Evolutionary conservation across 2,888 invertebrate genomes (phyloP).

Genomic region (Drosophila mayaguana): DNA sequence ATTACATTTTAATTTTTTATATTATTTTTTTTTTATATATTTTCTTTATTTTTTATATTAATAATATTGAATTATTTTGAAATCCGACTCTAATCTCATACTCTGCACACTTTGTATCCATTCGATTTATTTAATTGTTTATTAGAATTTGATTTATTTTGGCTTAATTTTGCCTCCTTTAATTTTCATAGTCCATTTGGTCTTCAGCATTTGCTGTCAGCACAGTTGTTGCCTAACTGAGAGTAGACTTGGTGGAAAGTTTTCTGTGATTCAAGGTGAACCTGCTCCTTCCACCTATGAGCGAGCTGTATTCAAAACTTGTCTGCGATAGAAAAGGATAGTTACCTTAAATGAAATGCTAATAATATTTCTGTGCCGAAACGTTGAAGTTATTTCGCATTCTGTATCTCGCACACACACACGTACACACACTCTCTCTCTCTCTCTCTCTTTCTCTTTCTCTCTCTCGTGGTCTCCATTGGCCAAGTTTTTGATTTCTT

Average conservation of each 20-base stretch:
- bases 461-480: background rate
- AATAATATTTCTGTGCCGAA: constrained; percentile 28
- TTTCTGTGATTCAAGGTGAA: background rate
- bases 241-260: background rate
- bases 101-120: no score
- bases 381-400: constrained; percentile 9
- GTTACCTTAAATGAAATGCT: constrained; percentile 26
- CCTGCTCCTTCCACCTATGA: constrained; percentile 10
- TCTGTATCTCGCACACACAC: background rate
- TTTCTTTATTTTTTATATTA: no score
- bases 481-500: constrained; percentile 26
- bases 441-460: background rate
- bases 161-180: no score
- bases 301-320: constrained; percentile 3
- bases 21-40: no score
- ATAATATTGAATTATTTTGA: no score
- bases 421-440: background rate
- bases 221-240: background rate
- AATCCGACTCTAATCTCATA: no score
- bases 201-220: background rate
- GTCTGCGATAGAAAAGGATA: constrained; percentile 6
- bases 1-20: no score
- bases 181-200: no score
- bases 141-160: no score
- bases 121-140: no score